phyloP scores from a whole-genome alignment of 1,140 invertebrate species.

The Mamestra configurata region DNA sequence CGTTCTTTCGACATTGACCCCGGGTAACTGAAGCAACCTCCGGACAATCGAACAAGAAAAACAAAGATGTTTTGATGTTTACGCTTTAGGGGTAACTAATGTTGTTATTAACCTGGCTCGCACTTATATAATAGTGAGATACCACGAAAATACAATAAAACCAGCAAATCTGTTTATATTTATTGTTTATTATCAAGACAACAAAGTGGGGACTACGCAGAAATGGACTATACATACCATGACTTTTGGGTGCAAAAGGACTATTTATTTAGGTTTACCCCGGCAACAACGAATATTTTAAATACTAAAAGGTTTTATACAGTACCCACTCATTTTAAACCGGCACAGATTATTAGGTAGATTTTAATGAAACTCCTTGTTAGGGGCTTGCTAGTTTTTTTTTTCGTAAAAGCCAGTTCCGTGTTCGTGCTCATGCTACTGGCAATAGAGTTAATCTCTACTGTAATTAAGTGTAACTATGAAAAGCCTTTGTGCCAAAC shows the following conservation, averaged over 20 bases:
- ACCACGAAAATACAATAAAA: no score
- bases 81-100: no score
- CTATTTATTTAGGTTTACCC: constrained; percentile 2
- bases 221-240: neutral
- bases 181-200: neutral
- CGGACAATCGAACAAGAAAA: no score
- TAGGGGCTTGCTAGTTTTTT: constrained; percentile 6
- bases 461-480: constrained; percentile 37
- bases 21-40: no score
- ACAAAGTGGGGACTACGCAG: neutral
- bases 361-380: constrained; percentile 35
- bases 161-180: neutral
- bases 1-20: no score
- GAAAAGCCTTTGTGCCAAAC: constrained; percentile 56
- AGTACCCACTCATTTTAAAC: constrained; percentile 1
- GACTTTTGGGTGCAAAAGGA: neutral
- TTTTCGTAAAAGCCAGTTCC: constrained; percentile 5
- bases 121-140: no score
- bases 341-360: constrained; percentile 11
- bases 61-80: no score
- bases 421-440: no score
- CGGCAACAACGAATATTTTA: neutral
- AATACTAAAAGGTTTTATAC: neutral
- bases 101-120: no score
- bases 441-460: constrained; percentile 36